Percentiles rank a stretch among this genome's conserved stretches.
Conservation (phyloP, 2,113 vertebrate species). For the Hydrochoerus hydrochaeris region DNA sequence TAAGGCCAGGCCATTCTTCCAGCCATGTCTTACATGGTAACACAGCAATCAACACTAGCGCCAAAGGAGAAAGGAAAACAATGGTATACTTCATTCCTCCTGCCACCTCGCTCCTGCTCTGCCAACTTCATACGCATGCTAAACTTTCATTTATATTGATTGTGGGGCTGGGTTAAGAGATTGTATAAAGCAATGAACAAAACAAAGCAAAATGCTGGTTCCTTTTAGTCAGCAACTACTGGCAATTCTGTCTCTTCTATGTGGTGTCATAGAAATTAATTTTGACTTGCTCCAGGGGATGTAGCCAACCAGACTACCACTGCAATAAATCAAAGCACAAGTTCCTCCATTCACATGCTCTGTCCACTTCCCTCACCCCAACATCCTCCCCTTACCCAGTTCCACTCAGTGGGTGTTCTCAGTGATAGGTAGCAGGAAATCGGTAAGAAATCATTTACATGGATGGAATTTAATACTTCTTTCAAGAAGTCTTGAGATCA, state of each 20-base stretch:
- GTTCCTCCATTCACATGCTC: fast-evolving
- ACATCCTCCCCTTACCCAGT: background rate
- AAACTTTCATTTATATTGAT: fast-evolving
- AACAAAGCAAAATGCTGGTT: background rate
- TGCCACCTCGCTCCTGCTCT: fast-evolving
- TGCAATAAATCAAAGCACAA: fast-evolving
- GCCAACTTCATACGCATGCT: fast-evolving
- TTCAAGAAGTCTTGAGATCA: background rate
- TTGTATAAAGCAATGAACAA: background rate
- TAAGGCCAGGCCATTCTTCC: background rate
- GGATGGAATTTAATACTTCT: background rate
- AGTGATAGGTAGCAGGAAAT: background rate
- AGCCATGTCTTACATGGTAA: background rate
- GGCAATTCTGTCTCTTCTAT: background rate
- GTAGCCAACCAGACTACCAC: background rate
- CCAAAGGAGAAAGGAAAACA: background rate
- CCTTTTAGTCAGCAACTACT: background rate
- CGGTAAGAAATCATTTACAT: background rate
- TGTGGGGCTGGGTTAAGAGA: background rate
- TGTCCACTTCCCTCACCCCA: background rate
- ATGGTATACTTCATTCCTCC: fast-evolving
- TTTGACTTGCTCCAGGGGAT: background rate
- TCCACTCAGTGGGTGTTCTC: background rate
- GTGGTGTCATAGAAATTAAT: background rate
- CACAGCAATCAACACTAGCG: background rate